phyloP scores from a whole-genome alignment of 1,140 invertebrate species.

The Eumeta japonica region DNA sequence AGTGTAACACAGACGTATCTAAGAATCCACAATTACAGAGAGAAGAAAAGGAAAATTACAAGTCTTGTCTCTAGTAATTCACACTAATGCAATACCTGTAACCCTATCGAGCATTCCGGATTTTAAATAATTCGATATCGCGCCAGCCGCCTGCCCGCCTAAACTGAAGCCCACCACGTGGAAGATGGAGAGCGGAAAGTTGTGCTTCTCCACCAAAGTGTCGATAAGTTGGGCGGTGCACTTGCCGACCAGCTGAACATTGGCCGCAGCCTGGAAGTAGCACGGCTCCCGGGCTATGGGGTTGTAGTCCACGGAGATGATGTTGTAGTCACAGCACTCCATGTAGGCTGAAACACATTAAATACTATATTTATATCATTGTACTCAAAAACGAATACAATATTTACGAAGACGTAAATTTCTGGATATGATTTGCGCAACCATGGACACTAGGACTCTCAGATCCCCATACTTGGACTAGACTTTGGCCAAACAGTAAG shows the following conservation, averaged over 20 bases:
- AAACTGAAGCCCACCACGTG: slow-evolving; percentile 91
- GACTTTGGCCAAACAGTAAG: too few relatives aligned
- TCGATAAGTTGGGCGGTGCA: slow-evolving; percentile 65
- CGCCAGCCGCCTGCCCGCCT: slow-evolving; percentile 83
- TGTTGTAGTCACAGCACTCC: slow-evolving; percentile 58
- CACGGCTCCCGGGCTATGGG: slow-evolving; percentile 57
- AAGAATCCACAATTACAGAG: too few relatives aligned
- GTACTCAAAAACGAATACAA: background rate
- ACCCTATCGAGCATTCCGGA: slow-evolving; percentile 52
- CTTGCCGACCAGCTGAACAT: slow-evolving; percentile 58
- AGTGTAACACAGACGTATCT: too few relatives aligned
- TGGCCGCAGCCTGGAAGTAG: slow-evolving; percentile 59
- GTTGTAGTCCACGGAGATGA: slow-evolving; percentile 63
- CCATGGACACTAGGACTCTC: too few relatives aligned
- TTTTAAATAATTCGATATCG: slow-evolving; percentile 65
- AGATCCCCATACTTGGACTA: too few relatives aligned
- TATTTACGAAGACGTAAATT: background rate
- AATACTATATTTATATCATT: too few relatives aligned
- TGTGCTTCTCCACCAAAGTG: slow-evolving; percentile 57
- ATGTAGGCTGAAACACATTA: slow-evolving; percentile 56
- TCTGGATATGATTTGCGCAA: too few relatives aligned
- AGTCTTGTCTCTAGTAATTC: too few relatives aligned
- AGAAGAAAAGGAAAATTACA: too few relatives aligned
- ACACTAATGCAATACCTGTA: too few relatives aligned
- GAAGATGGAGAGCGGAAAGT: slow-evolving; percentile 61